Evolutionary conservation across 2,888 invertebrate species (phyloP), one percentile per base, ranked within the genome.

Genomic region (Trissolcus brochymenae): DNA sequence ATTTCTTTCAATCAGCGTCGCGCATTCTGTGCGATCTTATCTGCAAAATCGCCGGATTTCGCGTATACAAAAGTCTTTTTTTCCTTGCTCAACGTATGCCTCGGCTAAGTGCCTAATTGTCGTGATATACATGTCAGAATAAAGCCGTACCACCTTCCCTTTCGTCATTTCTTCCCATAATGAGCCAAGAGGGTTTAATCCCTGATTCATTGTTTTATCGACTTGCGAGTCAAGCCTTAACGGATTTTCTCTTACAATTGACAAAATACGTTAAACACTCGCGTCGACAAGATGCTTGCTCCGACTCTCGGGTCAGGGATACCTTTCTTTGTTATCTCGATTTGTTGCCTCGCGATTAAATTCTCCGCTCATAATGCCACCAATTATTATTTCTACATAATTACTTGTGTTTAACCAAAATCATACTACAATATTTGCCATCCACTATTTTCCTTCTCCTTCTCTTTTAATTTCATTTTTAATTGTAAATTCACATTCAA

Each of bases 161-260:
- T 51, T 41, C 72, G 61, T 46, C 70, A 67, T 79, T 77, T 79
- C 73, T 79, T 79, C 76, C 81, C 77, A 81, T 79, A 77, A 74
- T 74, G 76, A 78, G 51, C 65, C 74, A 35, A 35, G 79, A 82
- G 84, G 83, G 82, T 79, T 81, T 59, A 81, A 80, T 81, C 79
- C 80, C 77, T 81, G 79, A 76, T 73, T 83, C 80, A 85, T 87
- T 87, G 85, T 88, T 86, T 85, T 82, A 77, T 72, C 83, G 84
- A 85, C 84, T 86, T 82, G 82, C 78, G 84, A 88, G 87, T 88
- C 87, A 87, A 88, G 87, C 83, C 82, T 87, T 86, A 87, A 87
- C 87, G 87, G 87, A 87, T 87, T 88, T 87, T 85, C 85, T 86
- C 86, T 87, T 84, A 83, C 82, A 84, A 83, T 86, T 86, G 84